Percentiles rank a stretch among this genome's conserved stretches.
phyloP scores from a whole-genome alignment of 2,888 invertebrate species.

The Leptopilina syphax region DNA sequence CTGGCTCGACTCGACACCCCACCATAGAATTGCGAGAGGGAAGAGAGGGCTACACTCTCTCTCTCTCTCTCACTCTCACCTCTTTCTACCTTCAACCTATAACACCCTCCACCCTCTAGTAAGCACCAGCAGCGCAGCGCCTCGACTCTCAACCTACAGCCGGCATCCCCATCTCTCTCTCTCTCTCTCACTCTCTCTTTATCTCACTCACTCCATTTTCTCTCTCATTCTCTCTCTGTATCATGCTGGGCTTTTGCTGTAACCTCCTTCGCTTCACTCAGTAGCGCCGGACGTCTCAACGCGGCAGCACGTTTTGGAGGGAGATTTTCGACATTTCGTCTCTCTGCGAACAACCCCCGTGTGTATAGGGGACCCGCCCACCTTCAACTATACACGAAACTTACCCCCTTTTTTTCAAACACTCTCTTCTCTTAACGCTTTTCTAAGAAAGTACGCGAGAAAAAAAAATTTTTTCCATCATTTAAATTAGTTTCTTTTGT shows the following conservation, averaged over 20 bases:
- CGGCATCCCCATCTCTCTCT: constrained; percentile 33
- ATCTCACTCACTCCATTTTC: background rate
- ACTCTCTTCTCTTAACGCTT: background rate
- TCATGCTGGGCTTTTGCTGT: constrained; percentile 20
- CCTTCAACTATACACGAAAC: constrained; percentile 37
- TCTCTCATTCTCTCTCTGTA: background rate
- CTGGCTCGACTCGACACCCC: constrained; percentile 35
- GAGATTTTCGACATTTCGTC: constrained; percentile 41
- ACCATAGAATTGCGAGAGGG: background rate
- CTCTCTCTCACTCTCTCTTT: constrained; percentile 9
- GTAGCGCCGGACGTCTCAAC: constrained; percentile 69
- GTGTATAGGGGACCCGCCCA: constrained; percentile 59
- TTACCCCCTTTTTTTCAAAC: constrained; percentile 32
- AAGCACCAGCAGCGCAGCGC: constrained; percentile 41
- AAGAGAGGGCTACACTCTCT: background rate
- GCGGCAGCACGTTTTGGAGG: constrained; percentile 63
- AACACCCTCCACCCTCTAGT: constrained; percentile 31
- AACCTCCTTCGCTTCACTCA: constrained; percentile 59
- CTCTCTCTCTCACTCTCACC: constrained; percentile 35
- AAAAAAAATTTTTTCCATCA: too few species aligned
- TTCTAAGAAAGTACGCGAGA: background rate
- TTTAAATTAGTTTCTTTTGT: too few species aligned
- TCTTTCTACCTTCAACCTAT: constrained; percentile 36
- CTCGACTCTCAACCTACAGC: constrained; percentile 36
- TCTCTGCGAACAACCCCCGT: constrained; percentile 47